Evolutionary conservation across 2,113 vertebrate genomes (phyloP).

Genomic region (Grantiella picta): DNA sequence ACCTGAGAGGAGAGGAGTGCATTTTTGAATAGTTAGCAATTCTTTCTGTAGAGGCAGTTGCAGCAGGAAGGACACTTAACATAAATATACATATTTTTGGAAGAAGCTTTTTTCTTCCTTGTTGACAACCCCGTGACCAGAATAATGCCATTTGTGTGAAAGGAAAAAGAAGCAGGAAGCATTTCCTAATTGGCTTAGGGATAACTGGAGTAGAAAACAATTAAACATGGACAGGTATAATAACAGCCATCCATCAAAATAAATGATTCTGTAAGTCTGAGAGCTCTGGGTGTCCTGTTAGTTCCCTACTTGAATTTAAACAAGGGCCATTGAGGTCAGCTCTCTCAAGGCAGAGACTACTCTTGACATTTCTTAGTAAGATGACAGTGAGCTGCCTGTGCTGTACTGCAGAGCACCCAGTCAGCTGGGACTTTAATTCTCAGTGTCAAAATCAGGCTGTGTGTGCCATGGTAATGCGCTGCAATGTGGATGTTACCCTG

Average conservation of each 20-base stretch:
- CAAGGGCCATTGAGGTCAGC: not conserved
- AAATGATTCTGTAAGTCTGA: not conserved
- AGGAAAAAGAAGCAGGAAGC: not conserved
- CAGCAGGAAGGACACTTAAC: not conserved
- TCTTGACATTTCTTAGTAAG: not conserved
- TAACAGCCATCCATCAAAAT: slow-evolving; percentile 31
- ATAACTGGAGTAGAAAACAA: slow-evolving; percentile 38
- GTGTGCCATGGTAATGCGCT: fast-evolving
- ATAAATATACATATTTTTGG: not conserved
- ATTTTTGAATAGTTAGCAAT: not conserved
- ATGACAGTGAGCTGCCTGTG: not conserved
- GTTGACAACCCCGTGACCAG: not conserved
- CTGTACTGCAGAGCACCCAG: not conserved
- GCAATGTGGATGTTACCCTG: not conserved
- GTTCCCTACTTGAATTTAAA: not conserved
- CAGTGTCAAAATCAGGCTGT: not conserved
- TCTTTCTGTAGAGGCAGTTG: not conserved
- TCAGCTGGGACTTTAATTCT: not conserved
- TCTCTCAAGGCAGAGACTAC: not conserved
- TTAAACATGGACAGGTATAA: slow-evolving; percentile 9
- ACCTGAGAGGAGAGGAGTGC: not conserved
- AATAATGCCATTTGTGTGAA: not conserved
- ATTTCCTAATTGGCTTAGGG: not conserved
- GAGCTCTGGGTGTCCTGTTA: not conserved
- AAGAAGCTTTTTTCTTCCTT: not conserved